Conservation (phyloP, 2,797 vertebrate genomes). For the Eleutherodactylus coqui region DNA sequence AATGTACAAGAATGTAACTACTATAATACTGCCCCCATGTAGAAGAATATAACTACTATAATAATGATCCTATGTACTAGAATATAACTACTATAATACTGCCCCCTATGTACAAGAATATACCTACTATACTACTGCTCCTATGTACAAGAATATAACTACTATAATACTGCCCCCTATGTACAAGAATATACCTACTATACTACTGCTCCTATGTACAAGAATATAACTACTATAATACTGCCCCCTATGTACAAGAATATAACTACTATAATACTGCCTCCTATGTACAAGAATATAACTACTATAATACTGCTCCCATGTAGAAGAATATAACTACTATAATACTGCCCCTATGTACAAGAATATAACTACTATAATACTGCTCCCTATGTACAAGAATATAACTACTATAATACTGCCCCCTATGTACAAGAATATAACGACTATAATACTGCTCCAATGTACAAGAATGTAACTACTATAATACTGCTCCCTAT, state of each 20-base stretch:
- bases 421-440: constrained; percentile 17
- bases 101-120: not conserved
- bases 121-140: constrained; percentile 2
- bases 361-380: constrained; percentile 19
- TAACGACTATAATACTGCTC: constrained; percentile 5
- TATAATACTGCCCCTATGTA: constrained; percentile 12
- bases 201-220: not conserved
- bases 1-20: constrained; percentile 22
- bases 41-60: constrained; percentile 23
- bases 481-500: not conserved
- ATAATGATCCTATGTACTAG: constrained; percentile 7
- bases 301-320: constrained; percentile 19
- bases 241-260: constrained; percentile 3
- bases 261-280: constrained; percentile 24
- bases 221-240: constrained; percentile 19
- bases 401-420: constrained; percentile 22
- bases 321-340: constrained; percentile 24
- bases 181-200: constrained; percentile 21
- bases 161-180: constrained; percentile 18
- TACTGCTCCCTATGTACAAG: not conserved
- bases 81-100: constrained; percentile 27
- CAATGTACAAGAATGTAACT: constrained; percentile 8
- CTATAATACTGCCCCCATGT: constrained; percentile 17
- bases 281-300: constrained; percentile 9
- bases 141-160: constrained; percentile 24